Evolutionary conservation across 2,888 invertebrate genomes (phyloP), one percentile per base, ranked within the genome.

Genomic region (Drosophila stalkeri): DNA sequence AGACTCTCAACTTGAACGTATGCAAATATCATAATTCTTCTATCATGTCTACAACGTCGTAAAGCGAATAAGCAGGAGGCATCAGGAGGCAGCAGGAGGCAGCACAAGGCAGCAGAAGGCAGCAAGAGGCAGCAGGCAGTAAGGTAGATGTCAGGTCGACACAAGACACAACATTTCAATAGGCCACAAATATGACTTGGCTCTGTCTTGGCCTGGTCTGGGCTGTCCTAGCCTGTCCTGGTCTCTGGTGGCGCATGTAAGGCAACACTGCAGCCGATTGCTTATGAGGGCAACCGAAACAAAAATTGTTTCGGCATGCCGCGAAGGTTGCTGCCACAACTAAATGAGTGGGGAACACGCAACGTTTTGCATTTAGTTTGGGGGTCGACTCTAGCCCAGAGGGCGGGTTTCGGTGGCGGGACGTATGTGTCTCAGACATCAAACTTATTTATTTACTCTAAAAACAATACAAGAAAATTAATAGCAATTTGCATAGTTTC

Each of bases 381-480:
- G 35, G 0, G 35, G 37, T 12, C 4, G 37, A 14, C 27, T 27
- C 27, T 6, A 27, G 27, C 27, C 27, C 27, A 14, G 33, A 9
- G 33, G 7, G 33, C 8, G 33, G 33, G 33, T 6, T 6, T 8
- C 33, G 33, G 14, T 14, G 23, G 8, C 2, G 46, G 12, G 51
- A 23, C 1, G 14, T 55, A 23, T 55, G 33, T 27, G 64, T 54
- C 55, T 47, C 69, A 80, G 82, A 81, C 82, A 81, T 83, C 82
- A 83, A 77, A 81, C 82, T 86, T 86, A 86, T 86, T 88, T 87
- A 84, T 84, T 89, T 87, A 86, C 86, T 86, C 89, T 87, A 87
- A 87, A 87, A 87, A 87, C 86, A 84, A 87, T 87, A 86, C 86
- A 76, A 79, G 86, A 81, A 84, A 87, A 87, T 87, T 87, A 87